These are phyloP conservation scores for Phyllotis vaccarum DNA, from an alignment of 2,797 vertebrate genomes.

Conservation along the genomic window DNA sequence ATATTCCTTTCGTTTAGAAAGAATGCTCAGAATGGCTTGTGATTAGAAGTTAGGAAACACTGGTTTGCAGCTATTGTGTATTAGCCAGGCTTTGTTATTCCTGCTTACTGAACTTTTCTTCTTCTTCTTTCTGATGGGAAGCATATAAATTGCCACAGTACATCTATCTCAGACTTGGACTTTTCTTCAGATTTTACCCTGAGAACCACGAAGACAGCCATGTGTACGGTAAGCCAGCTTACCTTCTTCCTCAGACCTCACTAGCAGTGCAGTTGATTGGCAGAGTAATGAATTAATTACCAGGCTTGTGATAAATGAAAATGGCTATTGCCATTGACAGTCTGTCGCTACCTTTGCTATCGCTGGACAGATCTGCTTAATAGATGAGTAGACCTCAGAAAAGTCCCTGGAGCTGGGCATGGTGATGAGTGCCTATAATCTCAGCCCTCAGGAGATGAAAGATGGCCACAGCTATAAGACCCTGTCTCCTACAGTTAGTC, in stretches of 20 bases:
- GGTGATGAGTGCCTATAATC: not conserved
- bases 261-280: constrained; percentile 68
- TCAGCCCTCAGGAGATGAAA: not conserved
- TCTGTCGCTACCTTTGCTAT: constrained; percentile 72
- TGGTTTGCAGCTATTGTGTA: not conserved
- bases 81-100: constrained; percentile 52
- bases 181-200: constrained; percentile 94
- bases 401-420: not conserved
- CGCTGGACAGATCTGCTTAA: constrained; percentile 72
- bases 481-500: constrained; percentile 12
- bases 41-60: not conserved
- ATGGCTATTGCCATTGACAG: constrained; percentile 84
- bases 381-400: constrained; percentile 62
- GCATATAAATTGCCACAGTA: constrained; percentile 93
- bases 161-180: constrained; percentile 92
- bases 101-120: constrained; percentile 24
- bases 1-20: constrained; percentile 37
- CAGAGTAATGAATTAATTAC: constrained; percentile 85
- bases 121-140: constrained; percentile 83
- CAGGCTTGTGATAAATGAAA: constrained; percentile 84
- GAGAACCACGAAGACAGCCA: constrained; percentile 89
- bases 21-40: not conserved
- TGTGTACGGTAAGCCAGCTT: constrained; percentile 92
- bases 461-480: not conserved
- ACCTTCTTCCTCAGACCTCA: constrained; percentile 44